Evolutionary conservation across 2,888 invertebrate genomes (phyloP).

Genomic region (Cerceris rybyensis): DNA sequence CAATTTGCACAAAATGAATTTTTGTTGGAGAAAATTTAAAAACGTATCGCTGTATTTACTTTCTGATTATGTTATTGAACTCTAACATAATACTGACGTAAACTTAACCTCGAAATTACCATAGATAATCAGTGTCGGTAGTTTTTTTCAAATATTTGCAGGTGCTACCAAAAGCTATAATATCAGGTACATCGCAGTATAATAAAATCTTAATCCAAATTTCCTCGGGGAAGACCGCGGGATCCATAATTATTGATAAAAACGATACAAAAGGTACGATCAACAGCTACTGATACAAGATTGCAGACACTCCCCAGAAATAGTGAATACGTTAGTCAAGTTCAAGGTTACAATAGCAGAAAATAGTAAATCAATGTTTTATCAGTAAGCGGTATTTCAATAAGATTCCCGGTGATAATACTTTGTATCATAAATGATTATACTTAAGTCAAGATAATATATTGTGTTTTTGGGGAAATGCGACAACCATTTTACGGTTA

Average conservation of each 20-base stretch:
- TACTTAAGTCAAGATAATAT: too few species aligned
- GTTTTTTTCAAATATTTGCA: constrained; percentile 81
- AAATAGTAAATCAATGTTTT: constrained; percentile 59
- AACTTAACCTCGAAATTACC: constrained; percentile 78
- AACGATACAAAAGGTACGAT: constrained; percentile 67
- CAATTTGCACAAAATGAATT: too few species aligned
- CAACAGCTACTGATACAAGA: constrained; percentile 67
- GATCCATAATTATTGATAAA: constrained; percentile 77
- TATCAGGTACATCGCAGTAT: constrained; percentile 81
- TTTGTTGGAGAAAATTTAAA: neutral
- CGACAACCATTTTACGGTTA: too few species aligned
- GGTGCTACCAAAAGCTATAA: constrained; percentile 80
- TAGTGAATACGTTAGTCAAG: constrained; percentile 79
- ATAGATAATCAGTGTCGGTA: constrained; percentile 79
- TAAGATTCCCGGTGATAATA: neutral
- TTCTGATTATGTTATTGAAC: constrained; percentile 28
- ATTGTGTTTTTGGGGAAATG: too few species aligned
- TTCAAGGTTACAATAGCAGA: constrained; percentile 77
- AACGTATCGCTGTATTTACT: constrained; percentile 6
- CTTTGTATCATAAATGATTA: too few species aligned
- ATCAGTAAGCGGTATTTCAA: constrained; percentile 33
- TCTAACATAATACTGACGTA: constrained; percentile 27
- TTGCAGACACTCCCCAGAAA: constrained; percentile 79
- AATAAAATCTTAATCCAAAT: constrained; percentile 81
- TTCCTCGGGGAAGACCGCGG: constrained; percentile 80